Evolutionary conservation across 2,888 invertebrate species (phyloP), one percentile per base, ranked within the genome.

Genomic region (Agrilus cyanescens): DNA sequence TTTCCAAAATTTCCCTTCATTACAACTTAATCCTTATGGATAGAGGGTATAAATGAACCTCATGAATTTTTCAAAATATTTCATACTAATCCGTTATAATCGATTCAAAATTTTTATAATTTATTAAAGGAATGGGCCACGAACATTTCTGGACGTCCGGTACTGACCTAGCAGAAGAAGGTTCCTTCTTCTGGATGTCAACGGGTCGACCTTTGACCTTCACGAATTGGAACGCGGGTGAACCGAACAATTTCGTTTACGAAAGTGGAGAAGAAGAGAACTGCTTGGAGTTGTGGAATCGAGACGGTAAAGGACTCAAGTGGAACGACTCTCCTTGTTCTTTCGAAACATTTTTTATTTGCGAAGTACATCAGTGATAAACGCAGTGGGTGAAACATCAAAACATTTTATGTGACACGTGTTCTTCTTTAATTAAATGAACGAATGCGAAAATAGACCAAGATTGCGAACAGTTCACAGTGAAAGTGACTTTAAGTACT

Each of bases 261-360:
- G 91, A 91, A 65, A 90, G 90, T 60, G 90, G 90, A 5, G 90
- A 91, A 65, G 89, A 90, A 63, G 91, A 91, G 62, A 89, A 91
- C 66, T 91, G 91, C 55, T 62, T 91, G 49, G 91, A 91, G 62
- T 70, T 90, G 15, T 90, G 90, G 90, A 85, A 91, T 68, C 74
- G 90, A 49, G 90, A 91, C 59, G 90, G 88, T 47, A 90, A 90
- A 62, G 91, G 90, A 1, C 71, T 91, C 12, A 89, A 88, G 61
- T 91, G 90, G 90, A 91, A 91, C 67, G 91, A 91, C 63, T 88
- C 89, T 1, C 90, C 91, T 0, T 91, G 91, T 65, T 89, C 88
- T 49, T 91, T 91, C 59, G 89, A 90, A 68, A 91, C 91, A 2
- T 91, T 76, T 68, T 91, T 91, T 67, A 85, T 91, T 42, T 91